These are phyloP conservation scores for Chaenogobius annularis DNA, from an alignment of 2,113 vertebrate genomes.

Conservation along the genomic window DNA sequence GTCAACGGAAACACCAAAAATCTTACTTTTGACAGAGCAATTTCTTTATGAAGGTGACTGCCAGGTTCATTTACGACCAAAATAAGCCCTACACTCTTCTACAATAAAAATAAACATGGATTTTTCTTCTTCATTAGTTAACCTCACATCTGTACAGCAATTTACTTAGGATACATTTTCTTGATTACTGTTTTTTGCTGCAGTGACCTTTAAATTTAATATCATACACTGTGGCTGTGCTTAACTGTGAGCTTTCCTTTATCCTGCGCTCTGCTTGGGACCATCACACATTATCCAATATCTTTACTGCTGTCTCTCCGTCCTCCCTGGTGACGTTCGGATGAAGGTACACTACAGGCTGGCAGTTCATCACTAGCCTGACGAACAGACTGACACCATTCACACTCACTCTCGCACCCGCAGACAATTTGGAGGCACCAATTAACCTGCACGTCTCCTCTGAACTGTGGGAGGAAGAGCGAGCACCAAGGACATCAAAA, in stretches of 20 bases:
- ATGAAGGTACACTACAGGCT: background rate
- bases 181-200: background rate
- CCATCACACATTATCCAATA: conserved; percentile 24
- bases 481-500: background rate
- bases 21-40: background rate
- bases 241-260: background rate
- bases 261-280: background rate
- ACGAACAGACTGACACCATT: conserved; percentile 3
- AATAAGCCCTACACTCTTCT: no score
- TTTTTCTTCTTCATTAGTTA: background rate
- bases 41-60: background rate
- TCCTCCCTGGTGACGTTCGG: background rate
- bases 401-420: background rate
- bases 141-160: background rate
- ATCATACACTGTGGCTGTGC: background rate
- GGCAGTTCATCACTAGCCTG: conserved; percentile 1
- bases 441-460: conserved; percentile 9
- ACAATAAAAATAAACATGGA: background rate
- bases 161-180: background rate
- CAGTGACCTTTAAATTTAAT: conserved; percentile 10
- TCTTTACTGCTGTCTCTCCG: conserved; percentile 2
- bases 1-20: background rate
- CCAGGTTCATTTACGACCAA: no score
- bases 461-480: conserved; percentile 2
- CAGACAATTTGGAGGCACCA: conserved; percentile 4